These are phyloP conservation scores for Geococcyx californianus DNA, from an alignment of 2,113 vertebrate species.

Conservation along the genomic window DNA sequence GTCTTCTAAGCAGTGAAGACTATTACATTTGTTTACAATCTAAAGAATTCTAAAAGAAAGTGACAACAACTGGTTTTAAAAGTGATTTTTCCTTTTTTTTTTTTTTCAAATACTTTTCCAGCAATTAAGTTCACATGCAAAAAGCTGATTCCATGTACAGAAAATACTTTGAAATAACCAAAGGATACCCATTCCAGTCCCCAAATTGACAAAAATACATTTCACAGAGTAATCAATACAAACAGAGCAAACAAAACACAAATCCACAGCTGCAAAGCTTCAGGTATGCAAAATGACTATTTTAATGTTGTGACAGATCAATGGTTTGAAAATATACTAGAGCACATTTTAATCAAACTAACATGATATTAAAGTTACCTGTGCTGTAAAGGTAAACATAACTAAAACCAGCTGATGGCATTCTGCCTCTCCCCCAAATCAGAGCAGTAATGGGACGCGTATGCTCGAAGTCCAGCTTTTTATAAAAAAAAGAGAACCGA, in stretches of 20 bases:
- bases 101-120: neutral
- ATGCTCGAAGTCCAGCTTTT: neutral
- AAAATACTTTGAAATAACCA: constrained; percentile 38
- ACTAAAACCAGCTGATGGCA: neutral
- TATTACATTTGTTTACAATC: neutral
- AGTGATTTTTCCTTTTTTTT: neutral
- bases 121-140: constrained; percentile 40
- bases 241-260: constrained; percentile 49
- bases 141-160: neutral
- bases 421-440: constrained; percentile 14
- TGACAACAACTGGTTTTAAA: neutral
- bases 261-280: constrained; percentile 24
- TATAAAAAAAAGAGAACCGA: constrained; percentile 5
- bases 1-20: neutral
- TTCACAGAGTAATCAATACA: constrained; percentile 5
- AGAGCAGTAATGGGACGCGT: neutral
- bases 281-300: neutral
- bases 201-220: constrained; percentile 28
- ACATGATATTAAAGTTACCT: neutral
- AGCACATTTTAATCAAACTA: neutral
- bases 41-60: constrained; percentile 21
- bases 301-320: neutral
- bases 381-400: constrained; percentile 1
- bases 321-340: neutral
- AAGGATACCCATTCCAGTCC: neutral